These are phyloP conservation scores for Spodoptera litura DNA, from an alignment of 1,140 invertebrate species.

Conservation along the genomic window DNA sequence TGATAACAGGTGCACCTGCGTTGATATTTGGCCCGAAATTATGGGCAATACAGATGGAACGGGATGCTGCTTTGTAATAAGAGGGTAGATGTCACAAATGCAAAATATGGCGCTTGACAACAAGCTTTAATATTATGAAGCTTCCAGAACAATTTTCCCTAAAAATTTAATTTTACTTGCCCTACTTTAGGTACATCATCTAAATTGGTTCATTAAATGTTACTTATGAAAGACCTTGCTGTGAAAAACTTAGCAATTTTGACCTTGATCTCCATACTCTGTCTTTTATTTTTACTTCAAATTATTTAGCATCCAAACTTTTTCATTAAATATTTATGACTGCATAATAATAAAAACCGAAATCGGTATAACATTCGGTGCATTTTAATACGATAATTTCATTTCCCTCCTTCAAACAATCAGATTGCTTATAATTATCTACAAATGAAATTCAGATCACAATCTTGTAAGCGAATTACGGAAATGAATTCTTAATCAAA, in stretches of 20 bases:
- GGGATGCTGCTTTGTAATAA: conserved; percentile 53
- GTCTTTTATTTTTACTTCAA: no score
- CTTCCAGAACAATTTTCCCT: conserved; percentile 37
- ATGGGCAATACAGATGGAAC: conserved; percentile 63
- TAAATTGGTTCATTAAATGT: no score
- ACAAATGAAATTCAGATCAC: not conserved
- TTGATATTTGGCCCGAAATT: conserved; percentile 67
- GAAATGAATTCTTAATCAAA: not conserved
- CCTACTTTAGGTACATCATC: no score
- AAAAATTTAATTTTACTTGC: conserved; percentile 23
- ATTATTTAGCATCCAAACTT: no score
- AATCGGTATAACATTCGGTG: no score
- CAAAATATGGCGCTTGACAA: conserved; percentile 38
- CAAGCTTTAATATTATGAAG: conserved; percentile 11
- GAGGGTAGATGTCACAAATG: conserved; percentile 40
- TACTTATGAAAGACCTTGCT: no score
- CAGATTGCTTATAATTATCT: not conserved
- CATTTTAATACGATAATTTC: no score
- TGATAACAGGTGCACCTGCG: conserved; percentile 79
- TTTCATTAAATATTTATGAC: no score
- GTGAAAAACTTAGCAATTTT: not conserved
- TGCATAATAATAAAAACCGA: no score
- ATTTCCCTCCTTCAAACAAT: no score
- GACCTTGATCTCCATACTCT: no score
- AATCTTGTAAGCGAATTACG: not conserved